Evolutionary conservation across 2,113 vertebrate genomes (phyloP).

Genomic region (Syrmaticus mikado): DNA sequence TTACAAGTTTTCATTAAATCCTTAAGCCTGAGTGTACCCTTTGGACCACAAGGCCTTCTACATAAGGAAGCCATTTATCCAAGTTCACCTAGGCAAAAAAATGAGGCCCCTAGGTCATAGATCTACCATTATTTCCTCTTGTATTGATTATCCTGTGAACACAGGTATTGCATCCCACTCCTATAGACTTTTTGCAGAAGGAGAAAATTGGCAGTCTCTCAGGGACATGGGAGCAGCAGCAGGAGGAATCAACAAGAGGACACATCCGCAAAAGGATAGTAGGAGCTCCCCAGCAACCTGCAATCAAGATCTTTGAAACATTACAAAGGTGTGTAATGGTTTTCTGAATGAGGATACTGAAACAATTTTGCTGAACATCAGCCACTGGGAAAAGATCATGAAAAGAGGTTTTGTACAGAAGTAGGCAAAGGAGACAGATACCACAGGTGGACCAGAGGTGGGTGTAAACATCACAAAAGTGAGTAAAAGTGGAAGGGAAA

Average conservation of each 20-base stretch:
- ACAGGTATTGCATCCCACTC: neutral
- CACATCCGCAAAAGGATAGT: accelerated
- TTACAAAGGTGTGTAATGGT: neutral
- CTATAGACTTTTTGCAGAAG: neutral
- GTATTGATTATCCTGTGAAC: neutral
- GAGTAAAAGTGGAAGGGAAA: conserved; percentile 10
- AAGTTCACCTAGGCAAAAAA: neutral
- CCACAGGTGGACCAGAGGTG: neutral
- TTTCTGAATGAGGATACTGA: neutral
- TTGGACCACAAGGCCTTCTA: neutral
- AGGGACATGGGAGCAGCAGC: neutral
- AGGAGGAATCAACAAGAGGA: accelerated
- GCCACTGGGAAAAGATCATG: neutral
- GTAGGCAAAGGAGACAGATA: neutral
- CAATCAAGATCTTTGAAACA: neutral
- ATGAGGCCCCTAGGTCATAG: neutral
- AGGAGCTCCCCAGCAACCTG: neutral
- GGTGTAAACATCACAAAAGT: neutral
- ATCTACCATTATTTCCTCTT: neutral
- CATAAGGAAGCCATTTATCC: neutral
- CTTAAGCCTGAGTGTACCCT: neutral
- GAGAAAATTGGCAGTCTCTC: neutral
- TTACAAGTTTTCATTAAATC: neutral
- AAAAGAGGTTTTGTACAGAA: neutral
- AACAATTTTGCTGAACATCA: neutral